Base-by-base conservation (phyloP, 2,797 vertebrate genomes). In the Orientallactaga sibirica region DNA sequence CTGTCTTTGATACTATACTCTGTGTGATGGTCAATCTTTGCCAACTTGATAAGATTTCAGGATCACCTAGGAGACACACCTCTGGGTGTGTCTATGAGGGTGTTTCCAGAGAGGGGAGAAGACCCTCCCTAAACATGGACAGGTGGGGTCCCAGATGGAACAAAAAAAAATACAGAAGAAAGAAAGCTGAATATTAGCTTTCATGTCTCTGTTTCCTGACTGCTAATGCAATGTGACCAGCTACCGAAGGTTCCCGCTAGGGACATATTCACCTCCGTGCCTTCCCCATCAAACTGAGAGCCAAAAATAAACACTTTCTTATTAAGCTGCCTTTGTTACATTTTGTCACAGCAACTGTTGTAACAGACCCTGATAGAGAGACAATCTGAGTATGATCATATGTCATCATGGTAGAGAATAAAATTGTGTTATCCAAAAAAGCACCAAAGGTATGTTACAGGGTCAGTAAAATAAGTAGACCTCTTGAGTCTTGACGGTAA, bases 401-500 rank as follows among this genome's bases (percentile, higher is more conserved):
- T 88, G 61, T 71, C 29, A 90, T 85, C 67, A 64, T 10, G 1
- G 18, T 66, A 75, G 10, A 78, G 55, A 74, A 68, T 66, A 70
- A 94, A 88, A 79, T 14, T 37, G 25, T 48, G 81, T 80, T 62
- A 37, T 25, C n/a, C 15, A 66, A 93, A 79, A 76, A 55, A 4
- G 3, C 5, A 62, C 4, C 55, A 58, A 27, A 82, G 33, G 3
- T 75, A 5, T 64, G 5, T 66, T 55, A 62, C 7, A 8, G 24
- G 6, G 16, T 77, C 48, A 41, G 18, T 37, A 81, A 71, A 41
- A 77, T 68, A 71, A n/a, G 0, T 27, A 24, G 7, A 91, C 80
- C 33, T 73, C 37, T 91, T 84, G 82, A 94, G 61, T 6, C 70
- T 87, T 70, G 81, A 83, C 61, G 76, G 67, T 88, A n/a, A 41